Conservation (phyloP, 2,888 invertebrate species). For the Brachycybe producta region DNA sequence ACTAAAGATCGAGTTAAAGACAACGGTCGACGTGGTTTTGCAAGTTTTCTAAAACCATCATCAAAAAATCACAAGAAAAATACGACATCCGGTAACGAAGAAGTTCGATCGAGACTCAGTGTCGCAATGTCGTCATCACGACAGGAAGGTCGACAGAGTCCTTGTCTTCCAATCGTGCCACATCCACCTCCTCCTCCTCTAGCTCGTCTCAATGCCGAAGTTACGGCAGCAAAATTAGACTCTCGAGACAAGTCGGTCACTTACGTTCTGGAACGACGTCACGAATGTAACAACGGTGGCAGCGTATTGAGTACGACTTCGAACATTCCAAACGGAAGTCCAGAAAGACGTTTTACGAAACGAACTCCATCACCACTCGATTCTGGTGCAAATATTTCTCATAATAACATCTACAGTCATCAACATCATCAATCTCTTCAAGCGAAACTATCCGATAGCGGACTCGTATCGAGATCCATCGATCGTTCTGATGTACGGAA, state of each 20-base stretch:
- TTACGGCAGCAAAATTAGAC: slow-evolving; percentile 6
- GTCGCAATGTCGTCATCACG: too few relatives aligned
- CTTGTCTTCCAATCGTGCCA: neutral
- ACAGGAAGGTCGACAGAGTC: neutral
- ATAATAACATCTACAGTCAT: neutral
- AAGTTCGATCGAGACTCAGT: too few relatives aligned
- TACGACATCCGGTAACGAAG: too few relatives aligned
- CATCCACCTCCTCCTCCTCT: neutral
- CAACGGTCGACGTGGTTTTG: slow-evolving; percentile 64
- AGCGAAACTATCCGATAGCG: slow-evolving; percentile 11
- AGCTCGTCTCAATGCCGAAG: slow-evolving; percentile 3
- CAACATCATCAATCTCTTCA: neutral
- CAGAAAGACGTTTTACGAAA: neutral
- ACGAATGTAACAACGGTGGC: slow-evolving; percentile 5
- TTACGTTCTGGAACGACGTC: slow-evolving; percentile 10
- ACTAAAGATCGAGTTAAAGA: too few relatives aligned
- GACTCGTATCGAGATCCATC: slow-evolving; percentile 2
- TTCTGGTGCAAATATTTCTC: neutral
- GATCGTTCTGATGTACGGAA: slow-evolving; percentile 8
- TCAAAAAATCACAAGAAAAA: slow-evolving; percentile 23
- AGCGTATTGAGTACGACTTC: slow-evolving; percentile 6
- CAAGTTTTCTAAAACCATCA: slow-evolving; percentile 38
- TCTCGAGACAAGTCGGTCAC: slow-evolving; percentile 7
- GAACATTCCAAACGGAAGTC: neutral
- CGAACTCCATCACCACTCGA: neutral